Base-by-base conservation (phyloP, 2,888 invertebrate genomes). In the Crepidodera aurea region DNA sequence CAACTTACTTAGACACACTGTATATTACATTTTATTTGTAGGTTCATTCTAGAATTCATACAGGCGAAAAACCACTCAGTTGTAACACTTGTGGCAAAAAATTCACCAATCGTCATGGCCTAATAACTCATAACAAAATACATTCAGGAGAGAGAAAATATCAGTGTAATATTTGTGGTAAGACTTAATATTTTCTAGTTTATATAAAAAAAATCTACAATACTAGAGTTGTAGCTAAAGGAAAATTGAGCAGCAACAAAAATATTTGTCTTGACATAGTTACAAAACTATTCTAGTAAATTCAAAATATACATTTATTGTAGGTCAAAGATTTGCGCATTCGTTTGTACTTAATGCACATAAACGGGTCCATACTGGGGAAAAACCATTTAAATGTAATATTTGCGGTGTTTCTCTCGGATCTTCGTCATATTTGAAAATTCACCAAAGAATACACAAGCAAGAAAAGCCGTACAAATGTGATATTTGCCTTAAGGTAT, bases 61-160 rank as follows among this genome's bases (percentile, higher is more conserved):
- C 77, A 3, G 78, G 77, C n/a, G 76, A 78, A 58, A 77, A 77
- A 58, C 78, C 78, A 8, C 66, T 77, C 12, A 70, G 74, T 48
- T 80, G 80, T 62, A 73, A 69, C n/a, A 71, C 73, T 51, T 80
- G 80, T 65, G 78, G 78, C 2, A 79, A 79, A 71, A 61, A 74
- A 7, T 79, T 80, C 62, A 68, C 77, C 0, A 77, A 77, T 66
- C 70, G 73, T 6, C 78, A 77, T 57, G 77, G 79, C 7, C 66
- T 80, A 32, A 63, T 71, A 7, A 75, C 75, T 6, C 80, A 80
- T 60, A 75, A 75, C 50, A 80, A 79, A 71, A 76, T 72, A 6
- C 80, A 80, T 64, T 78, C 78, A 8, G 79, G 80, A 1, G 80
- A 79, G 63, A 74, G 71, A 53, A 79, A 78, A 40, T 74, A 78